Evolutionary conservation across 2,113 vertebrate genomes (phyloP), one percentile per base, ranked within the genome.

Genomic region (Heterocephalus glaber): DNA sequence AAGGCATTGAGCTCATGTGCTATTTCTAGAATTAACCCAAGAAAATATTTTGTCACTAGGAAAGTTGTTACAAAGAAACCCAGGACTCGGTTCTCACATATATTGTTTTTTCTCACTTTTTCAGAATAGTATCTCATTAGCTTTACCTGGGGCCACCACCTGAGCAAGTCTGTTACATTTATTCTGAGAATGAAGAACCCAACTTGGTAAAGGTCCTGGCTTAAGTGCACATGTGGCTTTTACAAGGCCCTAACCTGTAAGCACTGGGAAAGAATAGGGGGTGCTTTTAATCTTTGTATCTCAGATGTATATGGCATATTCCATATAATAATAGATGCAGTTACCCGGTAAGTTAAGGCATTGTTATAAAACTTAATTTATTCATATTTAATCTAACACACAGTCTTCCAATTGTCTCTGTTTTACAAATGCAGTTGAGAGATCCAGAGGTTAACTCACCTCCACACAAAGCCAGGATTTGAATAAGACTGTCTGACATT

Each of bases 21-120:
- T 17, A 11, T 63, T 90, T 90, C 54, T 74, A 14, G 35, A 58
- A 35, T 68, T 26, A 95, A 60, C 41, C 52, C 76, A 91, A 70
- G n/a, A 70, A 52, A 83, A 30, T 11, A 14, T 77, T 93, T 92
- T 35, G 28, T 61, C n/a, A 22, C 11, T 70, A 14, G 54, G 22
- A 33, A 58, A 19, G 16, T 22, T 44, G 44, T n/a, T 38, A 86
- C 10, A 10, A 35, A 65, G 72, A 87, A 30, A 79, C 33, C 5
- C 30, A 49, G 17, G 33, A 52, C 35, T 30, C 26, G 52, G n/a
- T 41, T 74, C 41, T 88, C 17, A 72, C 0, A 22, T 38, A 30
- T 52, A 9, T 7, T 22, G 5, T 47, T 49, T 28, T 76, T 7
- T n/a, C 35, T n/a, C 24, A 56, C 30, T 20, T 58, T 35, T 3